Conservation (phyloP, 64 coral and sea anemone species). For the Trachythela sp. region DNA sequence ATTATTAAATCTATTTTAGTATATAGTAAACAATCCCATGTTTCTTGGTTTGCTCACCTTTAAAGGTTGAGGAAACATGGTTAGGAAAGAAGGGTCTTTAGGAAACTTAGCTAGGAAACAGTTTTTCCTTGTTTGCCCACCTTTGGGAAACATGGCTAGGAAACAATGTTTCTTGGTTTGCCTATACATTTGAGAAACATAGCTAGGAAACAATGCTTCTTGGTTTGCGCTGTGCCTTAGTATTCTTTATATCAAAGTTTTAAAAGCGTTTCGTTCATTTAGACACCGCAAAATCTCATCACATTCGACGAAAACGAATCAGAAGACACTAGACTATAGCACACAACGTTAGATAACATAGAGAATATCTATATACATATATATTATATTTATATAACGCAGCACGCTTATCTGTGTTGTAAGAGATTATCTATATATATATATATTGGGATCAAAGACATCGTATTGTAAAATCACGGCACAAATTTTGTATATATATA, state of each 20-base stretch:
- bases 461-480: neutral
- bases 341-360: neutral
- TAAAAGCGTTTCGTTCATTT: neutral
- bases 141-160: too few relatives aligned
- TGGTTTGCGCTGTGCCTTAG: too few relatives aligned
- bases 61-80: too few relatives aligned
- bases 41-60: too few relatives aligned
- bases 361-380: neutral
- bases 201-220: too few relatives aligned
- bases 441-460: neutral
- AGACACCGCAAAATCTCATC: constrained; percentile 9
- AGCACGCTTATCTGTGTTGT: neutral
- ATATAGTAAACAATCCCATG: too few relatives aligned
- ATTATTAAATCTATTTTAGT: neutral
- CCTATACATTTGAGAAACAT: too few relatives aligned
- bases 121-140: too few relatives aligned
- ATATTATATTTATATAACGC: neutral
- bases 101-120: too few relatives aligned
- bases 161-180: too few relatives aligned
- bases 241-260: neutral
- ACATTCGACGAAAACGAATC: neutral
- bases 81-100: too few relatives aligned
- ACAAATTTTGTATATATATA: neutral
- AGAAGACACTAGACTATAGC: neutral
- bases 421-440: neutral